Base-by-base conservation (phyloP, 2,113 vertebrate species). In the Sigmodon hispidus region DNA sequence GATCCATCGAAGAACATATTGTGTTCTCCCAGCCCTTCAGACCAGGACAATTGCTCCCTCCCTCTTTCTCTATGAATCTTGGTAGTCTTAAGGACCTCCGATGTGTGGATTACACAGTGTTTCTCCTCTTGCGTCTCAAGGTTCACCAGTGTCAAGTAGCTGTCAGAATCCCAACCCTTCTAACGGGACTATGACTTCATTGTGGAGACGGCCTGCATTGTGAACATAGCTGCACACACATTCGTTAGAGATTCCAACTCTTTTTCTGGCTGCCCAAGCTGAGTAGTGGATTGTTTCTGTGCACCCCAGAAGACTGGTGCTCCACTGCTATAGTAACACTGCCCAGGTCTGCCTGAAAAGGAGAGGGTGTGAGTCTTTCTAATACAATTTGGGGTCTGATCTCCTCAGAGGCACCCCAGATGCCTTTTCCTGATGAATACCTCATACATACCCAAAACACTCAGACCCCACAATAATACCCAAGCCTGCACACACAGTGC, bases 301-400 rank as follows among this genome's bases (percentile, higher is more conserved):
- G 1, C 36, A 34, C 48, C 48, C 43, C 24, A 40, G 5, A 85
- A 65, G 13, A 52, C 11, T n/a, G 4, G 12, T 2, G 0, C 43
- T 43, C 26, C 11, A 3, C 2, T 26, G 7, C 13, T 9, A 7
- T 2, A 0, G 45, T 0, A 22, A 43, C 52, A 57, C 5, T 36
- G 24, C 22, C 50, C 55, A 76, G 24, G 10, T 43, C 55, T 21
- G 12, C 43, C 31, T 13, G 55, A 61, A 87, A 55, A 43, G 43
- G 50, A n/a, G 16, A 59, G 17, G 36, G 59, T 1, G 50, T 45
- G 73, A 24, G 73, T 45, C 73, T 75, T 75, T 45, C 73, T 75
- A 75, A 75, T 6, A 12, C 72, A 48, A 48, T 40, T 29, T 24
- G 0, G 22, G 10, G 40, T 22, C 40, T 1, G 6, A 75, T 45